These are phyloP conservation scores for Gadus chalcogrammus DNA, from an alignment of 2,113 vertebrate species.

Conservation along the genomic window DNA sequence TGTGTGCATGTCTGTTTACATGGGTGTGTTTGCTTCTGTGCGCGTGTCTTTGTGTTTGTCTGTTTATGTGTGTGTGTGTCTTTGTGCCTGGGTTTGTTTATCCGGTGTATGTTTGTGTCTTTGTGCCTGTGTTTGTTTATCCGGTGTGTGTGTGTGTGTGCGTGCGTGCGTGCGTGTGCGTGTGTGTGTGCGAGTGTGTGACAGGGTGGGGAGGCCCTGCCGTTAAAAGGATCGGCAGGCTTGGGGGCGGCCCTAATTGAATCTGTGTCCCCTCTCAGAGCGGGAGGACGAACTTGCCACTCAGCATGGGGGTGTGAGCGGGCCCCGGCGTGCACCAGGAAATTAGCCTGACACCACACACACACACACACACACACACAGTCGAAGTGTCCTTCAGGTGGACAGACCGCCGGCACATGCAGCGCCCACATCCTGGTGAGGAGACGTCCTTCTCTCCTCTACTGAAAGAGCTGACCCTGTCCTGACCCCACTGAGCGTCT, in stretches of 20 bases:
- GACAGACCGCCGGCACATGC: conserved; percentile 46
- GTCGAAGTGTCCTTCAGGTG: conserved; percentile 84
- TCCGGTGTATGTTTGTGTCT: background rate
- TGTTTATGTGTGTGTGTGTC: background rate
- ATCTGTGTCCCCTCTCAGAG: conserved; percentile 82
- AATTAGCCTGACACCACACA: conserved; percentile 72
- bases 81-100: conserved; percentile 15
- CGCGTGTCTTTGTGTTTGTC: background rate
- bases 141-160: no score
- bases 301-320: conserved; percentile 69
- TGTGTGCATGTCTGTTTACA: no score
- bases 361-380: conserved; percentile 9
- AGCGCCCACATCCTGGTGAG: background rate
- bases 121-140: no score
- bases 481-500: no score
- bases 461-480: no score
- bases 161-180: background rate
- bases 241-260: conserved; percentile 82
- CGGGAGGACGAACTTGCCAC: conserved; percentile 85
- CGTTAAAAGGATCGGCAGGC: conserved; percentile 91
- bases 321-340: conserved; percentile 54
- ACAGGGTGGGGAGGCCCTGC: conserved; percentile 50
- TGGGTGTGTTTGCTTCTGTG: no score
- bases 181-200: background rate
- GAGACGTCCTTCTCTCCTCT: no score